These are phyloP conservation scores for Zoanthus solanderi DNA, from an alignment of 92 coral and sea anemone species.

Conservation along the genomic window DNA sequence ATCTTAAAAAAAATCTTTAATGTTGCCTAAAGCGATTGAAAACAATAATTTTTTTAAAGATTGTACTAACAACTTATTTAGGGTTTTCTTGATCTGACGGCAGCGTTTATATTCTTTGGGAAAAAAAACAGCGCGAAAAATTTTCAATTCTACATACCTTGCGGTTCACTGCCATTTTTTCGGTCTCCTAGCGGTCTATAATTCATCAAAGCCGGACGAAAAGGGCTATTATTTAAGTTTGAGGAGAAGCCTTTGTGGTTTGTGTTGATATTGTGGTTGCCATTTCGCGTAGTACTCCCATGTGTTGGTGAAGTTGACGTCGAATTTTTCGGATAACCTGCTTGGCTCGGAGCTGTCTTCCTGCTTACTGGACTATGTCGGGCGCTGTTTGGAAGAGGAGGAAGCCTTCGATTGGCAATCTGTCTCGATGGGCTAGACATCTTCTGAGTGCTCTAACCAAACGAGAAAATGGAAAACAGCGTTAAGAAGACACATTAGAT, in stretches of 20 bases:
- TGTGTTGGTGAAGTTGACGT: conserved; percentile 58
- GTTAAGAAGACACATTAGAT: background rate
- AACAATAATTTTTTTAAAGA: background rate
- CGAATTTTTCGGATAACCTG: conserved; percentile 51
- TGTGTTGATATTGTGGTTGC: conserved; percentile 73
- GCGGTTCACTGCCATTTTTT: conserved; percentile 59
- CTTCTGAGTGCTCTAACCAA: conserved; percentile 10
- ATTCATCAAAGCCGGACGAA: conserved; percentile 92
- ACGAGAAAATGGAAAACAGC: background rate
- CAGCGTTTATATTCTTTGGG: no score
- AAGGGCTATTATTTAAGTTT: conserved; percentile 89
- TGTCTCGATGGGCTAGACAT: conserved; percentile 99
- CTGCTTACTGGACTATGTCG: conserved; percentile 70
- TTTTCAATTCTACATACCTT: conserved; percentile 52
- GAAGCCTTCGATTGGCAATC: conserved; percentile 89
- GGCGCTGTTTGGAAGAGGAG: conserved; percentile 89
- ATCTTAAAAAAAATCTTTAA: background rate
- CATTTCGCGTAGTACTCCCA: conserved; percentile 56
- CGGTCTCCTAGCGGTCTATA: conserved; percentile 76
- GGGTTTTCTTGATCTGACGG: background rate
- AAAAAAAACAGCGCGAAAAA: background rate
- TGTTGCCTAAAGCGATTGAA: background rate
- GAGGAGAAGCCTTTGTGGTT: conserved; percentile 85
- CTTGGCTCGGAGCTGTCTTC: conserved; percentile 44
- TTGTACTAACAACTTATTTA: background rate